Base-by-base conservation (phyloP, 2,797 vertebrate species). In the Scolopax rusticola region DNA sequence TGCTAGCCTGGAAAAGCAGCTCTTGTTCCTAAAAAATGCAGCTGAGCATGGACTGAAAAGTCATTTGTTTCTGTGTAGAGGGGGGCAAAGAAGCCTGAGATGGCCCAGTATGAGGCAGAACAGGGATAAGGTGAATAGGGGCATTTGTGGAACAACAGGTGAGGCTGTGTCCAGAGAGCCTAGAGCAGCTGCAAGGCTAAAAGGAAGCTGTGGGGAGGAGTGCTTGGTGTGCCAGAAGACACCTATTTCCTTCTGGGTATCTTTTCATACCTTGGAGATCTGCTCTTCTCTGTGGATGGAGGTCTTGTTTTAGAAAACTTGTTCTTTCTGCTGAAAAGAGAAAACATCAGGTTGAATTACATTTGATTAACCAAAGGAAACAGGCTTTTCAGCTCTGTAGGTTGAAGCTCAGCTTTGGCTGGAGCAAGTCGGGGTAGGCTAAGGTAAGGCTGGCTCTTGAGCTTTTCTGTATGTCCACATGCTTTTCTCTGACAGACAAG, bases 391-490 rank as follows among this genome's bases (percentile, higher is more conserved):
- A 28, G 27, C 30, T 71, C 57, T 47, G 33, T 15, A 80, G 53
- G 41, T 2, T 48, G 63, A 81, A 48, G 32, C 28, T 48, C 50
- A 69, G 33, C 43, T 83, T 48, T 24, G 41, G 11, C 27, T 53
- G 57, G 18, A 74, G 21, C 28, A 73, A 67, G n/a, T 12, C 24
- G 56, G 27, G 64, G 27, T 38, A n/a, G 25, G 17, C 43, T 61
- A 41, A 48, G 19, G 13, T 2, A 53, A 21, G 15, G 12, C 1
- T 76, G 63, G 25, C 30, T 54, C 32, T 38, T 48, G 17, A 73
- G 18, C 10, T 87, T 69, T 80, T 36, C 68, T 50, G 24, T 0
- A 1, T 0, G 0, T 36, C n/a, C 12, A 7, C 32, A 27, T 23
- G 32, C 25, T 50, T 64, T 28, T 57, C 14, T 45, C 45, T 76